Percentiles rank a stretch among this genome's conserved stretches.
Evolutionary conservation across 2,113 vertebrate genomes (phyloP).

Genomic region (Syrrhaptes paradoxus): DNA sequence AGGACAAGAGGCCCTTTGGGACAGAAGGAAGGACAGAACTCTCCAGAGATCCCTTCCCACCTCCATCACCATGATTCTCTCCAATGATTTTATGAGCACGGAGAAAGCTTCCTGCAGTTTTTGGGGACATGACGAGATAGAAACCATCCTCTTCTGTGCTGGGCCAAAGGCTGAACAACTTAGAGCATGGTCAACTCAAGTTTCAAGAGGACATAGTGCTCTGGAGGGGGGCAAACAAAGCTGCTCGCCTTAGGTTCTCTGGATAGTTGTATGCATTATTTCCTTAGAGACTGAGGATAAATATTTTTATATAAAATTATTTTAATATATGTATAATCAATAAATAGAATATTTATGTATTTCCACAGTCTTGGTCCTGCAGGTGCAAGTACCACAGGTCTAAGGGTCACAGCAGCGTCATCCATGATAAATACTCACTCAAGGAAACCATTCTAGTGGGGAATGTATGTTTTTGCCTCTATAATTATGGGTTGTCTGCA

Average conservation of each 20-base stretch:
- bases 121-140: neutral
- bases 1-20: neutral
- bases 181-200: accelerated
- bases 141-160: neutral
- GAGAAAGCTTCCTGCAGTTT: neutral
- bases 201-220: neutral
- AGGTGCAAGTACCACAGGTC: neutral
- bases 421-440: neutral
- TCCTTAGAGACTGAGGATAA: neutral
- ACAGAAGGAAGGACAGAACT: neutral
- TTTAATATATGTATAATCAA: neutral
- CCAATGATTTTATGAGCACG: accelerated
- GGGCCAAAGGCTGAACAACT: neutral
- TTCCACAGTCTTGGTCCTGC: neutral
- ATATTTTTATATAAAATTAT: too few species aligned
- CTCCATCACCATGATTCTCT: neutral
- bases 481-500: accelerated
- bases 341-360: neutral
- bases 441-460: neutral
- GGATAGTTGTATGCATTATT: neutral
- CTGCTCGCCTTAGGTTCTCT: neutral
- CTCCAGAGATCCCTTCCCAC: neutral
- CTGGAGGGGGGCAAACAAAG: neutral
- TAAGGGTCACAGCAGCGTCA: neutral
- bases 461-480: neutral